Conservation (phyloP, 2,797 vertebrate genomes). For the Coracias cyanogaster region DNA sequence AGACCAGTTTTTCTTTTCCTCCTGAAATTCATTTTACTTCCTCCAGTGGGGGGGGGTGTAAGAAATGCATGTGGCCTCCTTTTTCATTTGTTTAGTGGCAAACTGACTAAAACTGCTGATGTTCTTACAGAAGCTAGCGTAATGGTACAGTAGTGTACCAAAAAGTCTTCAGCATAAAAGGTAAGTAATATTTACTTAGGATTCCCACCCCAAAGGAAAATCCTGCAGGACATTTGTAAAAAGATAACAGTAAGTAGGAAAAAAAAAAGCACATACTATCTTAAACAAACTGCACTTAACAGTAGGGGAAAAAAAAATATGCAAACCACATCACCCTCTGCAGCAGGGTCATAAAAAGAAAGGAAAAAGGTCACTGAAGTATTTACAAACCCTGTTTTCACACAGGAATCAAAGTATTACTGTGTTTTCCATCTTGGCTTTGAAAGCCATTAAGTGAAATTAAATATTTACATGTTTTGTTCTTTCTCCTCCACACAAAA, state of each 20-base stretch:
- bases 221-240: background rate
- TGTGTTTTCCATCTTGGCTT: conserved; percentile 6
- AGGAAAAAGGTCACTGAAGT: background rate
- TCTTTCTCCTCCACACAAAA: background rate
- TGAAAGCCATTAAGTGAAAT: conserved; percentile 53
- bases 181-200: background rate
- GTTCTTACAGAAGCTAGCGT: background rate
- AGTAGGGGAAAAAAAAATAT: background rate
- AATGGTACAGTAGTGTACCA: background rate
- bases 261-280: background rate
- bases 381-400: conserved; percentile 26
- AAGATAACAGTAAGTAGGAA: background rate
- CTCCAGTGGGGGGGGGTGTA: background rate
- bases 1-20: background rate
- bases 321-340: background rate
- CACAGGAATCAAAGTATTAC: background rate
- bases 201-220: background rate
- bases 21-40: background rate
- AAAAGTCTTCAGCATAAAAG: background rate
- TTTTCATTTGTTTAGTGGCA: background rate
- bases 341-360: background rate
- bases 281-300: conserved; percentile 37
- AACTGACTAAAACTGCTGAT: background rate
- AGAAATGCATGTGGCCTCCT: background rate
- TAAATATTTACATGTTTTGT: conserved; percentile 47